Conservation (phyloP, 2,888 invertebrate genomes). For the Augochlorella aurata region DNA sequence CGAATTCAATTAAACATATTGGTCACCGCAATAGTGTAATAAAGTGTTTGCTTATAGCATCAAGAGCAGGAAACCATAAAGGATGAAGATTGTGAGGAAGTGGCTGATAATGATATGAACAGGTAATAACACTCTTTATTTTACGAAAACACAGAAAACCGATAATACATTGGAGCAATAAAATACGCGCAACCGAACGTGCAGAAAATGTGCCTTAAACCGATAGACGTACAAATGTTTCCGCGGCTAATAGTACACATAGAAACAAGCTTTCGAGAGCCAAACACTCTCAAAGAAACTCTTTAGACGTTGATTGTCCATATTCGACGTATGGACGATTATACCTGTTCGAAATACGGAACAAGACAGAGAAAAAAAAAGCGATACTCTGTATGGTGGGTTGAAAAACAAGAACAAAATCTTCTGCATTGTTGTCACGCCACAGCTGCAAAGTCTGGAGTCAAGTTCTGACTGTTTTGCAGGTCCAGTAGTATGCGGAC, state of each 20-base stretch:
- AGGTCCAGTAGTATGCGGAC: conserved; percentile 75
- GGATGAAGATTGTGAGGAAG: conserved; percentile 19
- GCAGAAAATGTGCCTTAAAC: conserved; percentile 56
- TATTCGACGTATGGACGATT: conserved; percentile 26
- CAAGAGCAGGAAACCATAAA: conserved; percentile 42
- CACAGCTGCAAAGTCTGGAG: conserved; percentile 64
- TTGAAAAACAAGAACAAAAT: conserved; percentile 47
- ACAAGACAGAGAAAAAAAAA: conserved; percentile 38
- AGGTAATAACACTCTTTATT: conserved; percentile 58
- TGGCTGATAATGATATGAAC: conserved; percentile 39
- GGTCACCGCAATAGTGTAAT: neutral
- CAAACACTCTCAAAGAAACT: conserved; percentile 24
- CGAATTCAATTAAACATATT: neutral
- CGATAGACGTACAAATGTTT: conserved; percentile 4
- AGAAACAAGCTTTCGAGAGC: conserved; percentile 18
- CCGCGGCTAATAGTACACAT: conserved; percentile 7
- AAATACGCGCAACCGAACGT: conserved; percentile 45
- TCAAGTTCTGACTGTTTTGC: conserved; percentile 79
- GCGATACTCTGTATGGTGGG: conserved; percentile 29
- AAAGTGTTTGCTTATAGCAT: conserved; percentile 41
- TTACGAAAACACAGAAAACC: conserved; percentile 20
- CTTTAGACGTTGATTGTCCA: conserved; percentile 33
- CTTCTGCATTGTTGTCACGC: conserved; percentile 37
- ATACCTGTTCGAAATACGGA: conserved; percentile 24
- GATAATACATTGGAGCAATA: conserved; percentile 7